Evolutionary conservation across 2,797 vertebrate species (phyloP), one percentile per base, ranked within the genome.

Genomic region (Lepus oiostolus): DNA sequence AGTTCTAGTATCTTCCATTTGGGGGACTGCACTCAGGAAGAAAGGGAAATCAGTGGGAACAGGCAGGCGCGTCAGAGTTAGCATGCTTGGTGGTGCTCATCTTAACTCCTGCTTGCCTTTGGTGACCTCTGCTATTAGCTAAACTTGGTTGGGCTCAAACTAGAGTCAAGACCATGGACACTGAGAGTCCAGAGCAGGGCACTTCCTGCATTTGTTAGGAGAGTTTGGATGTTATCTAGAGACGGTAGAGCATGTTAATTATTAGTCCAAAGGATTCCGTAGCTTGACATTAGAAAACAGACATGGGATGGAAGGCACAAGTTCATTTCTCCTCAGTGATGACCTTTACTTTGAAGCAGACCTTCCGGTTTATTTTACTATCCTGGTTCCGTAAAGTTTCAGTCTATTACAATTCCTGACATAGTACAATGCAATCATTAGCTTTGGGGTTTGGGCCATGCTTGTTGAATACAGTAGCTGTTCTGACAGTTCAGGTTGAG

Each of bases 161-260:
- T 16, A 62, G 4, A 75, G 38, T 84, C 7, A 70, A 71, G 84
- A 88, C 42, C 50, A 76, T 35, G 30, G n/a, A 62, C 16, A n/a
- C 5, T 79, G 50, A 77, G 90, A 95, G 60, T 72, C 88, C 58
- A 63, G 75, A 71, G 38, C 24, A 63, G 60, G n/a, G 11, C 72
- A 35, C 70, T 90, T 79, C 16, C 42, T 84, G 62, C 22, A 16
- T 88, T 94, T 90, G 30, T 80, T 30, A n/a, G 52, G 38, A 24
- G 8, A 92, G 9, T 76, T 87, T 68, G n/a, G 38, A 80, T 13
- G 42, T 85, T 91, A 76, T 88, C 77, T 88, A 72, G 13, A 81
- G 85, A 88, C 71, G 84, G 35, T 19, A 90, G 65, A 54, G 17
- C 28, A 60, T 68, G 38, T 17, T 70, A 32, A 75, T 58, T 92